These are phyloP conservation scores for Gryllus longicercus DNA, from an alignment of 2,888 invertebrate genomes.

Conservation along the genomic window DNA sequence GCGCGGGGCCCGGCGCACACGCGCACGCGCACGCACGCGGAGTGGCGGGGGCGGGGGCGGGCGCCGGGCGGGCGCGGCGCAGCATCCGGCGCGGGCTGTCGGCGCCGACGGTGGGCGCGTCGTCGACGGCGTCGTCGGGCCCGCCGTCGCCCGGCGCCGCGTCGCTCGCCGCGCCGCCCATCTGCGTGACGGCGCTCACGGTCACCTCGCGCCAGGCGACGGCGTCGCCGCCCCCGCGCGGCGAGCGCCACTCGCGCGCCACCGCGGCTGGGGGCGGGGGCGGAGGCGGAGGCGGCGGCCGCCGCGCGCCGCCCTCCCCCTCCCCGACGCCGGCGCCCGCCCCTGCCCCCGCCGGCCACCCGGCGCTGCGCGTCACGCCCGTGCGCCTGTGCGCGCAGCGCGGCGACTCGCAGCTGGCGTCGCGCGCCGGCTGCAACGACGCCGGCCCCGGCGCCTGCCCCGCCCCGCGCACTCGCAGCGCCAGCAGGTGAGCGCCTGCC, in stretches of 20 bases:
- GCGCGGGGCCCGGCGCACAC: neutral
- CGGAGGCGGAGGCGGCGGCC: neutral
- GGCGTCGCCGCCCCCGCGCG: neutral
- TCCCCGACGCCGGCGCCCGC: neutral
- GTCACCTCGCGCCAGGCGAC: neutral
- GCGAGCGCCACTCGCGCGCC: neutral
- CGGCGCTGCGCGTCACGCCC: neutral
- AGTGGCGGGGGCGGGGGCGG: neutral
- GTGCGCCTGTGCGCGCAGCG: neutral
- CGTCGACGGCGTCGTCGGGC: neutral
- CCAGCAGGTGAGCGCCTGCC: constrained; percentile 37
- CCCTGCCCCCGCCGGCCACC: neutral
- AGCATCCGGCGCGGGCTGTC: neutral
- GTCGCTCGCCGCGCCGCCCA: neutral
- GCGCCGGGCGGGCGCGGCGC: constrained; percentile 6
- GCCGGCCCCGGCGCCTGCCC: too few relatives aligned
- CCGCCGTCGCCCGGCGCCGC: neutral
- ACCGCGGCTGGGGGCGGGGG: neutral
- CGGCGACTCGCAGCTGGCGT: constrained; percentile 39
- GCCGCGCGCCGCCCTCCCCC: neutral
- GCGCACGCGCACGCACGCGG: neutral
- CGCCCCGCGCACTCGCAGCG: constrained; percentile 21
- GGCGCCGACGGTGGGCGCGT: neutral
- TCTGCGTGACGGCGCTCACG: constrained; percentile 1
- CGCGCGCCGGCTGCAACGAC: constrained; percentile 69